Evolutionary conservation across 2,888 invertebrate genomes (phyloP).

Genomic region (Rutpela maculata): DNA sequence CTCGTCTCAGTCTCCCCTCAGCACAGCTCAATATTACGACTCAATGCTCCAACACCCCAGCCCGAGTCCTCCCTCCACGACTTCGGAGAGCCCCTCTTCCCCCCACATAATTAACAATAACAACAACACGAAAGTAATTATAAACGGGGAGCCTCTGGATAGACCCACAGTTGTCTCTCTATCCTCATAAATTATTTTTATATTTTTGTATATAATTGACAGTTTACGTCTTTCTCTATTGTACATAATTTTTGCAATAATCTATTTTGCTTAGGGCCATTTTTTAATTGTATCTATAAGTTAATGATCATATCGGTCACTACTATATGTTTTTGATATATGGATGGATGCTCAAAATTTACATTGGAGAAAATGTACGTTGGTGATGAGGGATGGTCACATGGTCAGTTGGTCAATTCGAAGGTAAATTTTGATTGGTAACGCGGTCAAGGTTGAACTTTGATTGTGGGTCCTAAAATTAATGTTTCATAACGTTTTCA

Average conservation of each 20-base stretch:
- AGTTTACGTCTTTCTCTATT: constrained; percentile 17
- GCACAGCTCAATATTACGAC: constrained; percentile 67
- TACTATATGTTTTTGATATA: constrained; percentile 29
- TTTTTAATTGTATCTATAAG: constrained; percentile 38
- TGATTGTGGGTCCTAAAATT: too few relatives aligned
- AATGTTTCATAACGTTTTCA: too few relatives aligned
- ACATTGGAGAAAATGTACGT: background rate
- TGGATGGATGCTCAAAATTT: constrained; percentile 18
- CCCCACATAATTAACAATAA: constrained; percentile 66
- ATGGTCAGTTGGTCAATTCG: too few relatives aligned
- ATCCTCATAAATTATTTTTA: constrained; percentile 58
- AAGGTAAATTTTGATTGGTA: too few relatives aligned
- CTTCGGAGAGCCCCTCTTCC: constrained; percentile 69
- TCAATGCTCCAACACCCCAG: constrained; percentile 66
- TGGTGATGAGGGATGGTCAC: background rate
- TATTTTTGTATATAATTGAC: constrained; percentile 42
- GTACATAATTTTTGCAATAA: constrained; percentile 45
- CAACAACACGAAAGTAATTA: constrained; percentile 67
- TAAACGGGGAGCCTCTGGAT: constrained; percentile 67
- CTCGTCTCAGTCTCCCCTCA: constrained; percentile 68
- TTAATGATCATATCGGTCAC: constrained; percentile 20
- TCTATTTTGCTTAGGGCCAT: constrained; percentile 49
- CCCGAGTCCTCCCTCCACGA: constrained; percentile 67
- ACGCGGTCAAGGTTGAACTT: too few relatives aligned
- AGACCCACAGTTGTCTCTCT: constrained; percentile 72